A percentile compares a stretch with the other conserved stretches of the same genome.
These are phyloP conservation scores for Eublepharis macularius DNA, from an alignment of 2,113 vertebrate species.

Conservation along the genomic window DNA sequence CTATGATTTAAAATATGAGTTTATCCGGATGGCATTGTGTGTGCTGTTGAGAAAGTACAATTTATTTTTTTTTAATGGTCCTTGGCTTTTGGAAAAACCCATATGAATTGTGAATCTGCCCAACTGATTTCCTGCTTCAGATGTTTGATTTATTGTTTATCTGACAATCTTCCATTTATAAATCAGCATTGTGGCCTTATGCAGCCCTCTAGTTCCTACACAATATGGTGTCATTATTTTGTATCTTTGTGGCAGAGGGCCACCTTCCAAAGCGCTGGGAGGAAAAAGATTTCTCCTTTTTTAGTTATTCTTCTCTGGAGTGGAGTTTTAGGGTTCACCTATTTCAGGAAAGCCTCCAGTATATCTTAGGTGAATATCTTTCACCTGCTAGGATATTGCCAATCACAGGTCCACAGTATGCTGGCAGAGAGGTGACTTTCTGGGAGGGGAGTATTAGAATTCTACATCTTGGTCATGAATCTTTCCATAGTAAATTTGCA, in stretches of 20 bases:
- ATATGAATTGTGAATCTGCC: conserved; percentile 1
- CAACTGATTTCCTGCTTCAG: background rate
- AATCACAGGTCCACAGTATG: background rate
- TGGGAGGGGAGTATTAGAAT: too few relatives aligned
- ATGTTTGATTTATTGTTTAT: conserved; percentile 28
- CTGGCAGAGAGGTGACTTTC: background rate
- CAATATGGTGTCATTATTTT: background rate
- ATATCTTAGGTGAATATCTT: background rate
- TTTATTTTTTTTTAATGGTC: conserved; percentile 6
- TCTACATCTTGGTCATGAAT: too few relatives aligned
- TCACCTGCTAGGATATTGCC: background rate
- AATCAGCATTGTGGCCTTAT: background rate
- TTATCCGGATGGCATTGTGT: conserved; percentile 21
- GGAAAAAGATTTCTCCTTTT: background rate
- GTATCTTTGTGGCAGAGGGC: background rate
- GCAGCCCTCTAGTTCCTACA: background rate
- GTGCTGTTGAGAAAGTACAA: background rate
- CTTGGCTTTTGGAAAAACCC: conserved; percentile 12
- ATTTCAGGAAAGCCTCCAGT: background rate
- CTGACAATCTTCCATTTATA: conserved; percentile 11
- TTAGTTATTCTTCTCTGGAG: background rate
- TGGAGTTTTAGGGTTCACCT: background rate
- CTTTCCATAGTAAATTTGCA: too few relatives aligned
- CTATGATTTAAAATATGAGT: conserved; percentile 10
- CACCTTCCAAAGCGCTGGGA: background rate